Percentiles rank a stretch among this genome's conserved stretches.
phyloP scores from a whole-genome alignment of 2,888 invertebrate genomes.

The Caenorhabditis doughertyi region DNA sequence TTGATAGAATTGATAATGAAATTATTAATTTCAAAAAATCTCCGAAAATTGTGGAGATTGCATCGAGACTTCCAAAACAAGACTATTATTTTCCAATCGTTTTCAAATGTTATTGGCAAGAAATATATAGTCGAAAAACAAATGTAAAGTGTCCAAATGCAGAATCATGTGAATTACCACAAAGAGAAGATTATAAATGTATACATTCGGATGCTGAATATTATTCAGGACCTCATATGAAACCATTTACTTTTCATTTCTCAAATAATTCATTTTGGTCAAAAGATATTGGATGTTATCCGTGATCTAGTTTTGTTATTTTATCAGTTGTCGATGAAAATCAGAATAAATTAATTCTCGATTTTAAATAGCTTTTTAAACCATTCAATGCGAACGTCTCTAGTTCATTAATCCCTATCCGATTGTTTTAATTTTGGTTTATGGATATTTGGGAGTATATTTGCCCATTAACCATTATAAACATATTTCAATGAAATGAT shows the following conservation, averaged over 20 bases:
- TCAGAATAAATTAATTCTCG: too few relatives aligned
- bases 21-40: constrained; percentile 1
- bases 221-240: constrained; percentile 20
- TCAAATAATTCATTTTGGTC: constrained; percentile 12
- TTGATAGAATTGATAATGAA: constrained; percentile 34
- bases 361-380: too few relatives aligned
- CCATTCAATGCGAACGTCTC: too few relatives aligned
- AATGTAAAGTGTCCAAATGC: constrained; percentile 34
- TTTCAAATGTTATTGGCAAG: constrained; percentile 49
- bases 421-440: too few relatives aligned
- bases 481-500: too few relatives aligned
- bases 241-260: constrained; percentile 45
- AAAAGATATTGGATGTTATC: constrained; percentile 47
- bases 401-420: too few relatives aligned
- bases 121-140: too few relatives aligned
- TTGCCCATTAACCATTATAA: too few relatives aligned
- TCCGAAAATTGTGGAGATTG: neutral
- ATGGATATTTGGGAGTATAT: too few relatives aligned
- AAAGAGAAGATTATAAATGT: constrained; percentile 28
- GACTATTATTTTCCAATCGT: constrained; percentile 32
- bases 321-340: too few relatives aligned
- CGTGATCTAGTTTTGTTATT: too few relatives aligned
- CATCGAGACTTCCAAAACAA: neutral
- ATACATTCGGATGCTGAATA: constrained; percentile 50
- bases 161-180: constrained; percentile 35